phyloP scores from a whole-genome alignment of 2,113 vertebrate genomes.

The Cyphomyrus plagiostoma region DNA sequence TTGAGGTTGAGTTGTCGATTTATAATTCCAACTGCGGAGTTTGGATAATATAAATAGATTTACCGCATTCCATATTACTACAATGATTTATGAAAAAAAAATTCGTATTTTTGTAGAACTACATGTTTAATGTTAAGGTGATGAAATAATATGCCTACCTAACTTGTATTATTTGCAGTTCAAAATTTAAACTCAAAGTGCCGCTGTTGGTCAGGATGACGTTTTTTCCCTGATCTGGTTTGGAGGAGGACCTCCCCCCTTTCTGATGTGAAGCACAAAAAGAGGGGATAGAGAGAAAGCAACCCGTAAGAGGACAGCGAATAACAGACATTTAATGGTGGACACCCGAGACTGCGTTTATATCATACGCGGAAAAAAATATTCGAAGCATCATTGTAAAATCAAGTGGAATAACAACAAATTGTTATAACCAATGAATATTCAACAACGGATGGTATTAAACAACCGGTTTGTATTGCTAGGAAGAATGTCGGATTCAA shows the following conservation, averaged over 20 bases:
- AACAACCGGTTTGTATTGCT: neutral
- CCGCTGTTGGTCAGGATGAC: slow-evolving; percentile 31
- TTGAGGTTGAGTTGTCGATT: neutral
- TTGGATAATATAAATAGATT: neutral
- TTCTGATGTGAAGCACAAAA: neutral
- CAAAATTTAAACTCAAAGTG: slow-evolving; percentile 30
- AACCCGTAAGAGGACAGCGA: neutral
- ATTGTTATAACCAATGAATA: neutral
- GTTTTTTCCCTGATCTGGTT: neutral
- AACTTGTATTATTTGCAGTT: neutral
- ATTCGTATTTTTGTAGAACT: neutral
- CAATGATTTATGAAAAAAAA: neutral
- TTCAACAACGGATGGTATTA: neutral
- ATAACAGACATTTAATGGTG: neutral
- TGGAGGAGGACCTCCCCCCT: neutral
- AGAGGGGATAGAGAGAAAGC: neutral
- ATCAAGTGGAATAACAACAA: neutral
- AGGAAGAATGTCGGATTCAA: neutral
- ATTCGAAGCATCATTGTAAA: neutral
- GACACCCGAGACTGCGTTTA: neutral
- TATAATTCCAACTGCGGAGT: neutral
- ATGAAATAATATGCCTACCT: slow-evolving; percentile 21
- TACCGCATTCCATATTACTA: neutral
- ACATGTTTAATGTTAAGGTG: neutral
- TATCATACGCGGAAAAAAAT: neutral